Percentiles rank a stretch among this genome's conserved stretches.
Conservation (phyloP, 2,888 invertebrate genomes). For the Dermolepida albohirtum region DNA sequence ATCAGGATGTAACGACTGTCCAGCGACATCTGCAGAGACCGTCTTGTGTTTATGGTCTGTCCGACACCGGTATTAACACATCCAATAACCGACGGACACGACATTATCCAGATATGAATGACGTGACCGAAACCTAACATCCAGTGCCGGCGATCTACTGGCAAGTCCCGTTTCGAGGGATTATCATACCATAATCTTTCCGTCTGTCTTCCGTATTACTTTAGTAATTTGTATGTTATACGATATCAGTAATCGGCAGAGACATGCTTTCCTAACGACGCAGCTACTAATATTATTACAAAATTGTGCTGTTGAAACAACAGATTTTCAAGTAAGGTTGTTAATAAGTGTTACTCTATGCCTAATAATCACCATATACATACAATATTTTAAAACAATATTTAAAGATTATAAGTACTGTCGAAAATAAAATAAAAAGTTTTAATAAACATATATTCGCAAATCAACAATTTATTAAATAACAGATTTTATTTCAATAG, state of each 20-base stretch:
- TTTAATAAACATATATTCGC: too few species aligned
- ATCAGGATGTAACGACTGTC: constrained; percentile 63
- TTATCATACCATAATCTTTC: constrained; percentile 32
- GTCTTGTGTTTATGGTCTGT: constrained; percentile 66
- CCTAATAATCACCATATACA: too few species aligned
- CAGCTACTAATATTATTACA: background rate
- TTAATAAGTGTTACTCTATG: too few species aligned
- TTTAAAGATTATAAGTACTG: too few species aligned
- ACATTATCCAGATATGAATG: constrained; percentile 66
- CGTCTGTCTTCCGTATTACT: constrained; percentile 39
- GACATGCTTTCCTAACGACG: constrained; percentile 23
- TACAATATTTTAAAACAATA: too few species aligned
- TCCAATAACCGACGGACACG: constrained; percentile 65
- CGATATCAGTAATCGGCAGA: constrained; percentile 26
- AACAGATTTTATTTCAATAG: too few species aligned
- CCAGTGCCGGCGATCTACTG: constrained; percentile 26
- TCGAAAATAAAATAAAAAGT: too few species aligned
- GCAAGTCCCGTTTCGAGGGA: constrained; percentile 22
- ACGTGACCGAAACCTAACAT: constrained; percentile 59
- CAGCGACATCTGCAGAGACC: constrained; percentile 63
- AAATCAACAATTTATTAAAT: too few species aligned
- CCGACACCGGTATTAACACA: constrained; percentile 66
- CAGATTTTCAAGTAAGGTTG: too few species aligned
- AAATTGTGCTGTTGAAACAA: too few species aligned
- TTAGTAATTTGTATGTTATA: constrained; percentile 40